Evolutionary conservation across 2,888 invertebrate species (phyloP).

Genomic region (Idaea biselata): DNA sequence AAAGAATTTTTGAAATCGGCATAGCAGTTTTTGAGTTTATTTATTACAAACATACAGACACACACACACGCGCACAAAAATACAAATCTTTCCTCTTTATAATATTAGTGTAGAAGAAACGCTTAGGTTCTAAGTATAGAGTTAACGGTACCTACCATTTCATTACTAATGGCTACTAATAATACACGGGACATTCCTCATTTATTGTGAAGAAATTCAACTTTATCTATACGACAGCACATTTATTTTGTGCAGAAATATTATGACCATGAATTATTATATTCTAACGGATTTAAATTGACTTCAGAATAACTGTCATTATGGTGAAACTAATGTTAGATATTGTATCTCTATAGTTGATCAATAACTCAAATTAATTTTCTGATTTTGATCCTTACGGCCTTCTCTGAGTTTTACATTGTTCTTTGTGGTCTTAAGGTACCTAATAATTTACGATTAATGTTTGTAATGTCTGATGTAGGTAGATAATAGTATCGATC

Average conservation of each 20-base stretch:
- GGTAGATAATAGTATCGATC: conserved; percentile 53
- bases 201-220: background rate
- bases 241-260: conserved; percentile 1
- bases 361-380: conserved; percentile 16
- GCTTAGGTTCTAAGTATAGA: background rate
- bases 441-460: conserved; percentile 42
- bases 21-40: too few species aligned
- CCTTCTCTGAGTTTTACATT: conserved; percentile 20
- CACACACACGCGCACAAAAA: too few species aligned
- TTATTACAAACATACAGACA: too few species aligned
- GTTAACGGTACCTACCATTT: background rate
- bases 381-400: conserved; percentile 2
- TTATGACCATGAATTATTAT: conserved; percentile 4
- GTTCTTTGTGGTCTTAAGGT: conserved; percentile 29
- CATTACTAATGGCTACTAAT: background rate
- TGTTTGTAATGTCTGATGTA: conserved; percentile 39
- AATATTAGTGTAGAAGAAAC: too few species aligned
- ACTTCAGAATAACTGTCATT: conserved; percentile 1
- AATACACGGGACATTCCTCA: background rate
- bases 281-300: conserved; percentile 1
- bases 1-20: too few species aligned
- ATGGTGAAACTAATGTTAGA: conserved; percentile 11
- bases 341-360: conserved; percentile 3
- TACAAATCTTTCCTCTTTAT: too few species aligned
- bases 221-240: background rate